Conservation (phyloP, 2,888 invertebrate genomes). For the Noctua janthe region DNA sequence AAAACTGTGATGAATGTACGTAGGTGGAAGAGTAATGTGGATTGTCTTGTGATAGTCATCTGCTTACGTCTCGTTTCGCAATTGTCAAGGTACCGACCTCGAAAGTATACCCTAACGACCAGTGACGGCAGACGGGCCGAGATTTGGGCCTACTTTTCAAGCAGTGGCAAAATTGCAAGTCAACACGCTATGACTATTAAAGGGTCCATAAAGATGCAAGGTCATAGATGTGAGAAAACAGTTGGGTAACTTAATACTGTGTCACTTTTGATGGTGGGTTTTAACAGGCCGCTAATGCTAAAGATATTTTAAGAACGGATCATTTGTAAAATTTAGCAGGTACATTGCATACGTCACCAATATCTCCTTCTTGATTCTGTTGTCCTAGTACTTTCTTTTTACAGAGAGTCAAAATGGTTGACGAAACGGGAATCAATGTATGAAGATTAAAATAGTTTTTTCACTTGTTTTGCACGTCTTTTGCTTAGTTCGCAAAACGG, state of each 20-base stretch:
- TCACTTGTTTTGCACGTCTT: no score
- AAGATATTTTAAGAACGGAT: neutral
- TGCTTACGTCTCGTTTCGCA: constrained; percentile 50
- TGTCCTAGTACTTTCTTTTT: no score
- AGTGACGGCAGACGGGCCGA: constrained; percentile 32
- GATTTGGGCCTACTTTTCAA: constrained; percentile 34
- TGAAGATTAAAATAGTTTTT: no score
- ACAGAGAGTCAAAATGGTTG: no score
- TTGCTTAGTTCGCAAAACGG: no score
- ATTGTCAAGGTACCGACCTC: constrained; percentile 60
- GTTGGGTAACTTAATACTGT: constrained; percentile 16
- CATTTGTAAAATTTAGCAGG: neutral
- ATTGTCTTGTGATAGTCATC: constrained; percentile 55
- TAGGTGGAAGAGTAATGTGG: constrained; percentile 55
- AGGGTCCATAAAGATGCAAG: constrained; percentile 23
- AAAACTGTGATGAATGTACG: constrained; percentile 29
- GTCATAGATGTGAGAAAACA: constrained; percentile 17
- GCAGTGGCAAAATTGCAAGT: constrained; percentile 18
- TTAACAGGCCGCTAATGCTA: neutral
- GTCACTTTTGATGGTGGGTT: neutral
- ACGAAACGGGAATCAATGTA: no score
- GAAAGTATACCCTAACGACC: constrained; percentile 47
- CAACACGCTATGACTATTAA: constrained; percentile 33
- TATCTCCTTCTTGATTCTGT: no score
- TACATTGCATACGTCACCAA: neutral